Percentiles rank a stretch among this genome's conserved stretches.
Evolutionary conservation across 1,140 invertebrate species (phyloP).

Genomic region (Drosophila pseudoobscura): DNA sequence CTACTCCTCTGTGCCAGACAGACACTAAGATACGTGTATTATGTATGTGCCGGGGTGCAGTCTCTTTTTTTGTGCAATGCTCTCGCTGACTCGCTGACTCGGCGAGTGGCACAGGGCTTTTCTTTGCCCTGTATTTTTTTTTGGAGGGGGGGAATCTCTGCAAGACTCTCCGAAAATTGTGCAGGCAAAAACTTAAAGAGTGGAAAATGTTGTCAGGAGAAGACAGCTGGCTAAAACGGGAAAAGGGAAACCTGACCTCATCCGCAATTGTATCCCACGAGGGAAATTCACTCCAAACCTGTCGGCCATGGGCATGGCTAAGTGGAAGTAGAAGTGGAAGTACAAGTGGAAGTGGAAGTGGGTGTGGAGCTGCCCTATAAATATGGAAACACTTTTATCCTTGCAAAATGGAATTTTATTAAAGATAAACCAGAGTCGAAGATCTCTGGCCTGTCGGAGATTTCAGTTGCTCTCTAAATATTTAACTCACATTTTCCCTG

Average conservation of each 20-base stretch:
- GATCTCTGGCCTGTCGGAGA: too few relatives aligned
- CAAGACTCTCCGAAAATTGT: slow-evolving; percentile 46
- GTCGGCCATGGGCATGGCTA: slow-evolving; percentile 28
- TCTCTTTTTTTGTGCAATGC: slow-evolving; percentile 13
- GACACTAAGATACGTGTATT: slow-evolving; percentile 76
- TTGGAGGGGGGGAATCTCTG: slow-evolving; percentile 39
- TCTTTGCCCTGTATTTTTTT: slow-evolving; percentile 15
- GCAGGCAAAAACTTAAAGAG: slow-evolving; percentile 53
- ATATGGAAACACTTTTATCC: slow-evolving; percentile 17
- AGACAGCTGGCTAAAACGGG: slow-evolving; percentile 1
- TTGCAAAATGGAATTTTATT: slow-evolving; percentile 3
- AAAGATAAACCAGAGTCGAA: neutral
- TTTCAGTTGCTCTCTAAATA: neutral
- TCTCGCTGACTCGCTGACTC: slow-evolving; percentile 40
- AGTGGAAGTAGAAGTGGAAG: slow-evolving; percentile 18
- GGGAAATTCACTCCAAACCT: too few relatives aligned
- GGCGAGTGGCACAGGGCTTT: slow-evolving; percentile 31
- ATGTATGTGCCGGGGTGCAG: slow-evolving; percentile 58
- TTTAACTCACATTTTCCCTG: neutral
- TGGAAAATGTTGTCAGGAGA: slow-evolving; percentile 18
- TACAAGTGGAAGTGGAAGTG: slow-evolving; percentile 11
- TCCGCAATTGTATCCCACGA: slow-evolving; percentile 2
- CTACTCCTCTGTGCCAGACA: slow-evolving; percentile 46
- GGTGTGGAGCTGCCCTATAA: slow-evolving; percentile 16
- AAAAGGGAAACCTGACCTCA: neutral